Conservation (phyloP, 2,113 vertebrate species). For the Arenaria interpres region DNA sequence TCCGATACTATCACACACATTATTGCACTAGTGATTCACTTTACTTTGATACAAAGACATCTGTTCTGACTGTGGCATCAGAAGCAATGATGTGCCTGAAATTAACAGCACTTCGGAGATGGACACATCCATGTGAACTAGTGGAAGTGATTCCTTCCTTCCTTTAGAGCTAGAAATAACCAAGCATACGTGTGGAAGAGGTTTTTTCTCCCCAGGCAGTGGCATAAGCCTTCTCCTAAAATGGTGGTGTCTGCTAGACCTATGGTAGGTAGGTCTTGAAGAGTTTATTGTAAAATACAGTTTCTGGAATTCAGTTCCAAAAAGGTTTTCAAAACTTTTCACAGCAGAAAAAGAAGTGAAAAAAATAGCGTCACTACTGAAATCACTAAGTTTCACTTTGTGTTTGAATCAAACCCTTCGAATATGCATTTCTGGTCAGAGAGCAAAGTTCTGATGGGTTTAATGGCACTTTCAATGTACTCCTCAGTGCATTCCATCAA, state of each 20-base stretch:
- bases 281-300: not conserved
- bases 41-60: not conserved
- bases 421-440: constrained; percentile 83
- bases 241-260: not conserved
- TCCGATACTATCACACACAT: not conserved
- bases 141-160: not conserved
- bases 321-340: constrained; percentile 61
- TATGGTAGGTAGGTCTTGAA: not conserved
- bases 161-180: constrained; percentile 16
- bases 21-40: not conserved
- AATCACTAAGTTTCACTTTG: constrained; percentile 73
- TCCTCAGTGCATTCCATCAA: constrained; percentile 83
- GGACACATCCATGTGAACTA: not conserved
- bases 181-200: not conserved
- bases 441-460: constrained; percentile 84
- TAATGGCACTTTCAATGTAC: constrained; percentile 84
- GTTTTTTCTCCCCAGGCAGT: not conserved
- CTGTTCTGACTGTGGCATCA: not conserved
- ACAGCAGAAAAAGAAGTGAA: constrained; percentile 33
- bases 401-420: constrained; percentile 74
- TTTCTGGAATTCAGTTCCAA: not conserved
- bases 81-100: not conserved
- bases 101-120: not conserved
- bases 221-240: not conserved
- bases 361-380: constrained; percentile 45